Evolutionary conservation across 2,888 invertebrate species (phyloP), one percentile per base, ranked within the genome.

Genomic region (Agonum fuliginosum): DNA sequence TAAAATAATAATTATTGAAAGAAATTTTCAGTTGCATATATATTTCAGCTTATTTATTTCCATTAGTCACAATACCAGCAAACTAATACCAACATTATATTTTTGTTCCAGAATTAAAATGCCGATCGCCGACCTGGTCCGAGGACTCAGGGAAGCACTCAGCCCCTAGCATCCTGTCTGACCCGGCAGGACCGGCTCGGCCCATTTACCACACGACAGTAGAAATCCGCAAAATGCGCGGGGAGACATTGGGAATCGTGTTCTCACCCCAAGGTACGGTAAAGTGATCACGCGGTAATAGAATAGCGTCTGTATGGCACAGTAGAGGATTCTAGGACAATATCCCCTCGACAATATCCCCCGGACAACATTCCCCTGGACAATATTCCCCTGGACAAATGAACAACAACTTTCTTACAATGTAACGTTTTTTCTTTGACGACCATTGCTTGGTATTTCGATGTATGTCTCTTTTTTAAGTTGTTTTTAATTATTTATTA

Each of bases 221-320:
- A 58, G 90, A 91, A 82, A 86, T 91, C 79, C 81, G 87, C 73
- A 89, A 89, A 78, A 87, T 88, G 10, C 87, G 87, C 0, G 91
- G 90, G 48, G 89, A 90, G 83, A 86, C 89, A 12, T 88, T 91
- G 80, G 91, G 91, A 82, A 89, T 91, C 80, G 88, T 90, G 82
- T 88, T 91, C 86, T 88, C 89, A 87, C 88, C 89, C 87, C 88
- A 82, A 80, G 84, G 90, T 90, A 83, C 83, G 86, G 10, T 10
- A 6, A 10, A 54, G 12, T 24, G 12, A n/a, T 41, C 12, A n/a
- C 8, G 12, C n/a, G 37, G 2, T 41, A 12, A 2, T 41, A 41
- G 8, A 12, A 41, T n/a, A n/a, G 12, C 12, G 8, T 41, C 37
- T n/a, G 8, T 2, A 10, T 10, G 37, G 10, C 2, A 41, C n/a